Conservation (phyloP, 2,888 invertebrate species). For the Esperia sulphurella region DNA sequence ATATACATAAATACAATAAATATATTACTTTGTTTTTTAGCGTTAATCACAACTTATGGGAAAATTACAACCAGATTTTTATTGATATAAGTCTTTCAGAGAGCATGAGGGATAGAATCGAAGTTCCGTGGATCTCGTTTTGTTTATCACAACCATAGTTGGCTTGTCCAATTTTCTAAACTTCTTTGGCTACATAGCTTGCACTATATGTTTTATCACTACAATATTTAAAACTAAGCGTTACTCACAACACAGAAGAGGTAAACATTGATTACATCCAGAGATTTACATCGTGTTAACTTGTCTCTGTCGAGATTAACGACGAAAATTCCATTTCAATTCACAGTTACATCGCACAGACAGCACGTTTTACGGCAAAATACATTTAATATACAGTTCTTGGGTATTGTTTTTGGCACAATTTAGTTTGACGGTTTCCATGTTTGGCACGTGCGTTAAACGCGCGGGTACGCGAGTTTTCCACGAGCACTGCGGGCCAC, state of each 20-base stretch:
- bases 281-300: slow-evolving; percentile 60
- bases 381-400: slow-evolving; percentile 39
- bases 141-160: slow-evolving; percentile 66
- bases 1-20: slow-evolving; percentile 43
- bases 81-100: slow-evolving; percentile 37
- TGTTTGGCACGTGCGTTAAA: slow-evolving; percentile 36
- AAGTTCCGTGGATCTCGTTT: slow-evolving; percentile 30
- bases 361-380: slow-evolving; percentile 28
- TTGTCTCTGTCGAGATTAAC: slow-evolving; percentile 28
- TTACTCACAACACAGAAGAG: slow-evolving; percentile 77
- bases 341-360: slow-evolving; percentile 45
- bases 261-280: slow-evolving; percentile 66
- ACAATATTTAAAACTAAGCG: slow-evolving; percentile 47
- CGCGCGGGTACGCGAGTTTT: slow-evolving; percentile 43
- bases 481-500: slow-evolving; percentile 42
- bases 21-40: slow-evolving; percentile 45
- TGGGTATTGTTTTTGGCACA: slow-evolving; percentile 60
- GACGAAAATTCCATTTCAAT: slow-evolving; percentile 40
- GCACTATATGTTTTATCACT: slow-evolving; percentile 24
- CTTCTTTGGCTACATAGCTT: slow-evolving; percentile 46
- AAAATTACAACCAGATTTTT: slow-evolving; percentile 61
- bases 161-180: slow-evolving; percentile 24
- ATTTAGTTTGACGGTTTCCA: slow-evolving; percentile 48
- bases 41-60: slow-evolving; percentile 66
- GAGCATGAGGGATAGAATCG: slow-evolving; percentile 32